Evolutionary conservation across 2,797 vertebrate species (phyloP).

Genomic region (Danionella dracula): DNA sequence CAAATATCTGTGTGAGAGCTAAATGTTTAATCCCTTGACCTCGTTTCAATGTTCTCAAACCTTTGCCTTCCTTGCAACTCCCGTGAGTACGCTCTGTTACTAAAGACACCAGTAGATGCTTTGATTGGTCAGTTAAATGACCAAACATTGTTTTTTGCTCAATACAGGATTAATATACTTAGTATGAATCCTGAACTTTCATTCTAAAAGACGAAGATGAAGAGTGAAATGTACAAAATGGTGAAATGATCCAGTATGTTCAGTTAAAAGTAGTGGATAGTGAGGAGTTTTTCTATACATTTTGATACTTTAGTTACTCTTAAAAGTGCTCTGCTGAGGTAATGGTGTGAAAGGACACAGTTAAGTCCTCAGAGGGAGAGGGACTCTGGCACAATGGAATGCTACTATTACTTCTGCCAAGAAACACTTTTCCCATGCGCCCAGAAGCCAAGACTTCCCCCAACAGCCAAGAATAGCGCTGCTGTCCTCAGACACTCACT

Average conservation of each 20-base stretch:
- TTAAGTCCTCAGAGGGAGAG: conserved; percentile 36
- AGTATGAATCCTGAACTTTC: background rate
- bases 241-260: background rate
- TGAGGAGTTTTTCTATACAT: background rate
- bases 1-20: background rate
- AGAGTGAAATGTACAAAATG: background rate
- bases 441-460: conserved; percentile 69
- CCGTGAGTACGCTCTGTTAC: background rate
- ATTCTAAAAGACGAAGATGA: background rate
- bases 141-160: too few species aligned
- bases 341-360: conserved; percentile 26
- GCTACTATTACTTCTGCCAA: conserved; percentile 62
- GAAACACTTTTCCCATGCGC: conserved; percentile 72
- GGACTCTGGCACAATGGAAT: conserved; percentile 56
- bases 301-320: conserved; percentile 13
- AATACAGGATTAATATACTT: too few species aligned
- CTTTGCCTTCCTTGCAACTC: too few species aligned
- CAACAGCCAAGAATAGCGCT: conserved; percentile 70
- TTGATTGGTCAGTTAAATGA: too few species aligned
- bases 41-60: background rate
- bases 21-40: conserved; percentile 7
- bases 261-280: background rate
- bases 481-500: conserved; percentile 44
- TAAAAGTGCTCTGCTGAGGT: conserved; percentile 18
- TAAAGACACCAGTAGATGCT: background rate